These are phyloP conservation scores for Drosophila azteca DNA, from an alignment of 1,140 invertebrate species.

Conservation along the genomic window DNA sequence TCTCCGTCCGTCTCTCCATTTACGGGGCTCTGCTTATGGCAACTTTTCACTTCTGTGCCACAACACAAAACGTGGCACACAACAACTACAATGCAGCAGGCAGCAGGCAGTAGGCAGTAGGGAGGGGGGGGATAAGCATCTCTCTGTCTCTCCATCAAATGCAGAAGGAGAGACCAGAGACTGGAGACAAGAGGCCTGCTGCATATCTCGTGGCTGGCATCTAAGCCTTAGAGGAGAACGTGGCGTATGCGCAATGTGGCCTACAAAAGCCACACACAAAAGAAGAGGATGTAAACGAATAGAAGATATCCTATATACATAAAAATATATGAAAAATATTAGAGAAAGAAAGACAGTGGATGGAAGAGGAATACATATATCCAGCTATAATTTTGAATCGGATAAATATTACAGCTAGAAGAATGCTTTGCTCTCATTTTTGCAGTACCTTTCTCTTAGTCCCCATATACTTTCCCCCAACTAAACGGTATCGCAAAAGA, in stretches of 20 bases:
- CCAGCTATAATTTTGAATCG: no score
- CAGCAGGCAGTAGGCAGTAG: conserved; percentile 24
- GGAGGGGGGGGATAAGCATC: conserved; percentile 73
- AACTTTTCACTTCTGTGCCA: conserved; percentile 49
- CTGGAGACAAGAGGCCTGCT: neutral
- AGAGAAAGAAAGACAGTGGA: no score
- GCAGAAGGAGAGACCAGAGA: conserved; percentile 1
- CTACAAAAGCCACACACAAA: conserved; percentile 18
- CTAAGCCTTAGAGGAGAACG: conserved; percentile 49
- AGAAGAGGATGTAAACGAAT: neutral
- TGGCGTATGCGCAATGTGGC: conserved; percentile 79
- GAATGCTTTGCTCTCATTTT: no score
- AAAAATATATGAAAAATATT: neutral
- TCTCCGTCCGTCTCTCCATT: no score
- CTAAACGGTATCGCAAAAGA: conserved; percentile 10
- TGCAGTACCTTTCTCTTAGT: no score
- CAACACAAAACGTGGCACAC: conserved; percentile 53
- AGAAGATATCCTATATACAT: conserved; percentile 3
- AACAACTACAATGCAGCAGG: conserved; percentile 31
- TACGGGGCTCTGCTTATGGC: conserved; percentile 38
- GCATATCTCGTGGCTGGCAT: conserved; percentile 52
- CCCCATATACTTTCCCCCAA: neutral
- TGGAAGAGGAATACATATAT: no score
- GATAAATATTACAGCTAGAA: no score
- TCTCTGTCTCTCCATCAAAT: conserved; percentile 22